Percentiles rank a stretch among this genome's conserved stretches.
Conservation (phyloP, 2,113 vertebrate genomes). For the Notiomystis cincta region DNA sequence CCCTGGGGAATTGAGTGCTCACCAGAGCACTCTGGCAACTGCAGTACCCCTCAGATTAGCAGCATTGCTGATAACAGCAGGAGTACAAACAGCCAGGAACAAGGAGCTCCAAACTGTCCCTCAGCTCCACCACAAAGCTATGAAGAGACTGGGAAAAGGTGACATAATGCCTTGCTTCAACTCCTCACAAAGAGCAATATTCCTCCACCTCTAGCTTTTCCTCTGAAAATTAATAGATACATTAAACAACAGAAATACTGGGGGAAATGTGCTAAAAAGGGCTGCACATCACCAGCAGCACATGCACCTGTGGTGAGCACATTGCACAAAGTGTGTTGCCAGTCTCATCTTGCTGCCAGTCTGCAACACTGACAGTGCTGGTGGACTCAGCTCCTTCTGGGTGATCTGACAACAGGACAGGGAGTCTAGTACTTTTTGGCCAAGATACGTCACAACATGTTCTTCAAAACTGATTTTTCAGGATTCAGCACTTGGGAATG, state of each 20-base stretch:
- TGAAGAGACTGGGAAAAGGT: background rate
- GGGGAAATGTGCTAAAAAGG: background rate
- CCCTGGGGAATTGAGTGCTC: background rate
- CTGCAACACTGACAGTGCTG: background rate
- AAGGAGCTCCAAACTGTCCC: background rate
- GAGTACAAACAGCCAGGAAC: background rate
- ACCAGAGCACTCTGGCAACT: background rate
- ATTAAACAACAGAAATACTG: background rate
- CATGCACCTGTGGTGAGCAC: no score
- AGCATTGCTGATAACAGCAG: background rate
- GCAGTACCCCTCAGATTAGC: background rate
- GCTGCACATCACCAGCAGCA: background rate
- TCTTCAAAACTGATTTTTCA: conserved; percentile 15
- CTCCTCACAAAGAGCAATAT: background rate
- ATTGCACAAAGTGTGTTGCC: background rate
- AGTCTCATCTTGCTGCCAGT: background rate
- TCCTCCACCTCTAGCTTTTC: background rate
- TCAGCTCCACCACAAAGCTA: background rate
- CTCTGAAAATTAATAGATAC: background rate
- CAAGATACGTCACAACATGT: background rate
- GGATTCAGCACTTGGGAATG: background rate
- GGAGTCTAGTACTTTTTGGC: background rate
- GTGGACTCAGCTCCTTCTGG: background rate
- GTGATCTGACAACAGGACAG: background rate
- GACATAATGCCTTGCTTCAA: background rate